Conservation (phyloP, 2,797 vertebrate species). For the Sus cebifrons region DNA sequence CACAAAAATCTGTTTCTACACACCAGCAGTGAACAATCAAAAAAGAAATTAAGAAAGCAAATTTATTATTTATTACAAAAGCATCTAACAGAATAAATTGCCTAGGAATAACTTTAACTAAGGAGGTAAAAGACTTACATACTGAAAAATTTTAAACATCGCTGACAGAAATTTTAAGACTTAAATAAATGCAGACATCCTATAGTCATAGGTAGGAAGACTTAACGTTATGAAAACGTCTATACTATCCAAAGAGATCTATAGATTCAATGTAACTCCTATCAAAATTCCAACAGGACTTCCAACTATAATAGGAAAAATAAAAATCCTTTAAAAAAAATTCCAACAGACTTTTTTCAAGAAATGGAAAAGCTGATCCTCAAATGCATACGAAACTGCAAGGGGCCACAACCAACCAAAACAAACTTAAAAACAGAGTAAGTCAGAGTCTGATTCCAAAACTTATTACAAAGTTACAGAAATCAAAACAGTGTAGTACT, state of each 20-base stretch:
- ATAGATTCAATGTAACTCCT: background rate
- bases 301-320: no score
- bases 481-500: background rate
- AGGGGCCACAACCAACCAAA: background rate
- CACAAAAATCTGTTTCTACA: background rate
- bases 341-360: background rate
- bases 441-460: background rate
- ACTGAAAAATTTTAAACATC: background rate
- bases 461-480: background rate
- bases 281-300: background rate
- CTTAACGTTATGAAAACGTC: background rate
- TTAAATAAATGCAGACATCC: background rate
- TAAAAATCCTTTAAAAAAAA: background rate
- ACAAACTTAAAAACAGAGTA: constrained; percentile 1
- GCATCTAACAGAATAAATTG: background rate
- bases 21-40: background rate
- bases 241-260: background rate
- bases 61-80: background rate
- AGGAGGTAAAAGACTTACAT: background rate
- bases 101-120: background rate
- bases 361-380: background rate
- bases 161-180: background rate
- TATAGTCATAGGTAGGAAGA: background rate
- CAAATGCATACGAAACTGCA: background rate
- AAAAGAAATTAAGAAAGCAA: background rate